phyloP scores from a whole-genome alignment of 1,140 invertebrate genomes.

The Nephila pilipes region DNA sequence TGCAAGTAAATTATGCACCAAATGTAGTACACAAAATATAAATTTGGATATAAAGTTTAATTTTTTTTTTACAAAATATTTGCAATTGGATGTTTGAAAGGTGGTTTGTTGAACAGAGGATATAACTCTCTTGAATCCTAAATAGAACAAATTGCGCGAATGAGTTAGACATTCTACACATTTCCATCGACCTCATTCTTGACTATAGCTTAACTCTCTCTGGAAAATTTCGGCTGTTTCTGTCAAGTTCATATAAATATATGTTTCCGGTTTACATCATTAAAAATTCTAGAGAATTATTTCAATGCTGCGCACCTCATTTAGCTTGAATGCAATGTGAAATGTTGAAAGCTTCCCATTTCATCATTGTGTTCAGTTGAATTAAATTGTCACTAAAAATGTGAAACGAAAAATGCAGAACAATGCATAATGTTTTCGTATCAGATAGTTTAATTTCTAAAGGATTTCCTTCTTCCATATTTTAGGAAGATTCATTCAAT shows the following conservation, averaged over 20 bases:
- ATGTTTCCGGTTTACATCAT: neutral
- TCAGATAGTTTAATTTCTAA: neutral
- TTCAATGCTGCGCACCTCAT: too few relatives aligned
- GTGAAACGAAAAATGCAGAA: neutral
- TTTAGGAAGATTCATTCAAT: neutral
- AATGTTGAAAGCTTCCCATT: neutral
- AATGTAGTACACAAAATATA: too few relatives aligned
- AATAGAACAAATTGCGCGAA: too few relatives aligned
- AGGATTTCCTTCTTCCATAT: neutral
- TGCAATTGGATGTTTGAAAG: too few relatives aligned
- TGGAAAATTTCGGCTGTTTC: neutral
- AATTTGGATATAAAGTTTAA: too few relatives aligned
- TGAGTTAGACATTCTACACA: neutral
- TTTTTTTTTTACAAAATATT: too few relatives aligned
- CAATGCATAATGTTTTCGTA: neutral
- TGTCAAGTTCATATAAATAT: neutral
- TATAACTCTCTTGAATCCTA: too few relatives aligned
- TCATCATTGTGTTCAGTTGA: neutral
- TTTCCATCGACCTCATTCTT: neutral
- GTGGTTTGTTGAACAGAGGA: too few relatives aligned
- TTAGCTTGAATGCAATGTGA: neutral
- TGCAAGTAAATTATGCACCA: too few relatives aligned
- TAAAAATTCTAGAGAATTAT: neutral
- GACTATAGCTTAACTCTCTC: neutral
- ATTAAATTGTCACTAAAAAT: neutral